These are phyloP conservation scores for Melanotaenia trifasciata DNA, from an alignment of 2,797 vertebrate species.

Conservation along the genomic window DNA sequence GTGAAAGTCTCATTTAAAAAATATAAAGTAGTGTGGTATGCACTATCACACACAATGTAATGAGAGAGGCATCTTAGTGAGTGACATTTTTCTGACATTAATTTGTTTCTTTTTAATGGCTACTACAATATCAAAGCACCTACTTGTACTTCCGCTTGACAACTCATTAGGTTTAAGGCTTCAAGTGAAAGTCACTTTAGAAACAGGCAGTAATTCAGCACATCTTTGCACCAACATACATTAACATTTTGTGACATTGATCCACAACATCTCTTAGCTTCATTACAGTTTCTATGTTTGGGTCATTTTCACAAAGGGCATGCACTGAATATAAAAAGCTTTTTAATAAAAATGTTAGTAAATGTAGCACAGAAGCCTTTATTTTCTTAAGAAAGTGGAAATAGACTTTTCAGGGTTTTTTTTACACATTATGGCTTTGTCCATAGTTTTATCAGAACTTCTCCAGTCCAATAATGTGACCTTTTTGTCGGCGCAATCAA, in stretches of 20 bases:
- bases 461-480: constrained; percentile 58
- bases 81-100: constrained; percentile 63
- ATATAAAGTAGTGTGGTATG: constrained; percentile 31
- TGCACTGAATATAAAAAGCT: constrained; percentile 35
- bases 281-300: constrained; percentile 30
- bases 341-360: constrained; percentile 40
- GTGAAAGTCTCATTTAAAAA: constrained; percentile 50
- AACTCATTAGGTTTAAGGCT: constrained; percentile 62
- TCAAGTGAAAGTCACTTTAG: constrained; percentile 51
- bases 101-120: constrained; percentile 69
- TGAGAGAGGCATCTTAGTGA: constrained; percentile 50
- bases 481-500: constrained; percentile 50
- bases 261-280: constrained; percentile 49
- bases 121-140: constrained; percentile 42
- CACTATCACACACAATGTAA: constrained; percentile 45
- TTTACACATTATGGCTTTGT: constrained; percentile 32
- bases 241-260: constrained; percentile 63
- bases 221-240: constrained; percentile 41
- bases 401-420: constrained; percentile 2
- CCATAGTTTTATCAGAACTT: constrained; percentile 65
- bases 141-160: constrained; percentile 37
- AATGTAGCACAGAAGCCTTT: not conserved
- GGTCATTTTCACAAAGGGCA: constrained; percentile 46
- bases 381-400: not conserved
- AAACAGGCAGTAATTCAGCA: constrained; percentile 56